Base-by-base conservation (phyloP, 2,888 invertebrate genomes). In the Molorchus minor region DNA sequence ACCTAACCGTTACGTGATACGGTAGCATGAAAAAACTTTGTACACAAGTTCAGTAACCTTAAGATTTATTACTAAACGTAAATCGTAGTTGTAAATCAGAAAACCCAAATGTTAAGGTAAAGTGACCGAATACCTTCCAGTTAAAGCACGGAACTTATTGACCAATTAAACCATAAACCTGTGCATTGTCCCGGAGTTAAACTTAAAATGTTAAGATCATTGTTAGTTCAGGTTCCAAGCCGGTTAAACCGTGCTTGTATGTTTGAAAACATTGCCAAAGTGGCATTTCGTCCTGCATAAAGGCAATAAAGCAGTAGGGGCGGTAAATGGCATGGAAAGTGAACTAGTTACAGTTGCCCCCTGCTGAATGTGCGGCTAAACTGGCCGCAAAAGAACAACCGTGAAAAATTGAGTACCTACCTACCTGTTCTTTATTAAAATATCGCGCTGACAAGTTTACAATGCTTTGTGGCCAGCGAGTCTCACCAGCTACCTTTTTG, bases 141-240 rank as follows among this genome's bases (percentile, higher is more conserved):
- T 52, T 52, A 44, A 61, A 41, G 57, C 57, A 49, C 54, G 54
- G 25, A 57, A 57, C 47, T 59, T 53, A 55, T 51, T 41, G 53
- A 21, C 40, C 61, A 59, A 67, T 67, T 64, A 64, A 58, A 59
- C 62, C 66, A 61, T 67, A 67, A 67, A 64, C 54, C 49, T 47
- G 64, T 66, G 58, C 64, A 52, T 1, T 21, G 8, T 13, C 20
- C 33, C 16, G 29, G 13, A 30, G 41, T 52, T 41, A 52, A 64
- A 57, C 58, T 43, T 43, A 46, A 55, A 60, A 62, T 47, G 54
- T 60, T 49, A 35, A 21, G 56, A 58, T 55, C 56, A 54, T 56
- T 58, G 51, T 58, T 35, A 47, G 30, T 41, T 40, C 52, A 51
- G 25, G 25, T 25, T 25, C 20, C 12, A 36, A 17, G 29, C 45